Base-by-base conservation (phyloP, 1,140 invertebrate genomes). In the Mycetomoellerius zeteki region DNA sequence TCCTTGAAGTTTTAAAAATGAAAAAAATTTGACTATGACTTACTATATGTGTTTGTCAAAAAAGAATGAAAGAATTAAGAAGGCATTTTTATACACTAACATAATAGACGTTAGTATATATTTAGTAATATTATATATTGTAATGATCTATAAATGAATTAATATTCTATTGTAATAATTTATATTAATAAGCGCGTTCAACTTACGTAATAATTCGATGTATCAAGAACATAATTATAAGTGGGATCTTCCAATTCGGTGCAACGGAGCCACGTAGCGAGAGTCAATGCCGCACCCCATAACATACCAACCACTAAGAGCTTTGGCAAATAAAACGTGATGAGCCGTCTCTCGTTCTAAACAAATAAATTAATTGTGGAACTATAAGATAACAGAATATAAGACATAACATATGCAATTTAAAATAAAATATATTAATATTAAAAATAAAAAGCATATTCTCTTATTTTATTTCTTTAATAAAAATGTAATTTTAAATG, bases 291-390 rank as follows among this genome's bases (percentile, higher is more conserved):
- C 5, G 98, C 97, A 60, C 98, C 95, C 98, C 98, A 99, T 78
- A 99, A 96, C 91, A 98, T 96, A 47, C 98, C 97, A 2, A 99
- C 98, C 4, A 99, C 96, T 54, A 99, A 94, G 19, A 99, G 91
- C 96, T 99, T 99, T 52, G 98, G 98, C 71, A 99, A 93, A 95
- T 99, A 99, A 95, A 99, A 99, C 52, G 97, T 97, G 12, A 97
- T 91, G 80, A 99, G 97, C 85, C 97, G 96, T 88, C 98, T 96
- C 94, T 99, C 98, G 93, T 98, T 99, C 98, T 99, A 76, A 71
- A 93, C 90, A 85, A 89, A 58, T 58, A 27, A 80, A 82, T 7
- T 47, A 88, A 33, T 33, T 58, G n/a, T 10, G 12, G 27, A 43
- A 24, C n/a, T 69, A 0, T 69, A 69, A 30, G n/a, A 7, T 47